A percentile compares a stretch with the other conserved stretches of the same genome.
phyloP scores from a whole-genome alignment of 1,140 invertebrate genomes.

The Oppia nitens region DNA sequence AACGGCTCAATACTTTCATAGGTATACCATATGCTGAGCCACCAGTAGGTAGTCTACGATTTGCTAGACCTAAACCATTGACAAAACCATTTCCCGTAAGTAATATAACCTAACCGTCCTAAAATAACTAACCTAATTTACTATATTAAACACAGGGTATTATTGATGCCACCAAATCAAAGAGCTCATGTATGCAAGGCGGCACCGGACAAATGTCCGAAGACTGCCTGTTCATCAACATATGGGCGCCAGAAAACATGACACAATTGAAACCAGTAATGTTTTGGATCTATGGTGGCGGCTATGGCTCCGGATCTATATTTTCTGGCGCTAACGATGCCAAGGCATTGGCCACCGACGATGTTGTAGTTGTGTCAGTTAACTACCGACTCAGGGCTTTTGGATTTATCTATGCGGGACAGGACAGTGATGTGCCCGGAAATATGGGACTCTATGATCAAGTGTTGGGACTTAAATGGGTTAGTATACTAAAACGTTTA shows the following conservation, averaged over 20 bases:
- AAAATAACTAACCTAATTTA: no score
- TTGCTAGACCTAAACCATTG: no score
- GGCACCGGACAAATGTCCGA: neutral
- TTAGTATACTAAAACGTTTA: no score
- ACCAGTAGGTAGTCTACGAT: no score
- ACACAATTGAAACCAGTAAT: conserved; percentile 25
- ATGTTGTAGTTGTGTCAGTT: conserved; percentile 42
- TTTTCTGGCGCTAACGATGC: conserved; percentile 33
- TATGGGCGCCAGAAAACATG: conserved; percentile 3
- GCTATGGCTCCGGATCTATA: conserved; percentile 31
- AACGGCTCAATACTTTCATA: no score
- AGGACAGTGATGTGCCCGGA: conserved; percentile 58
- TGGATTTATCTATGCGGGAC: conserved; percentile 48
- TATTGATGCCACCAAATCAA: no score
- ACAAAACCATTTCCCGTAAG: no score
- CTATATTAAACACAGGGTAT: no score
- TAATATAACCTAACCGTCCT: no score
- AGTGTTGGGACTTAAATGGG: conserved; percentile 79
- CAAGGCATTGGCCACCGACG: conserved; percentile 55
- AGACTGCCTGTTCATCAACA: conserved; percentile 8
- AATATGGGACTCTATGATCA: conserved; percentile 90
- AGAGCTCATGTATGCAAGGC: no score
- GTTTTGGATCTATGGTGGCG: conserved; percentile 41
- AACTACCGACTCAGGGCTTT: conserved; percentile 37
- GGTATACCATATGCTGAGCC: no score